Evolutionary conservation across 1,140 invertebrate species (phyloP), one percentile per base, ranked within the genome.

Genomic region (Brachionus manjavacas): DNA sequence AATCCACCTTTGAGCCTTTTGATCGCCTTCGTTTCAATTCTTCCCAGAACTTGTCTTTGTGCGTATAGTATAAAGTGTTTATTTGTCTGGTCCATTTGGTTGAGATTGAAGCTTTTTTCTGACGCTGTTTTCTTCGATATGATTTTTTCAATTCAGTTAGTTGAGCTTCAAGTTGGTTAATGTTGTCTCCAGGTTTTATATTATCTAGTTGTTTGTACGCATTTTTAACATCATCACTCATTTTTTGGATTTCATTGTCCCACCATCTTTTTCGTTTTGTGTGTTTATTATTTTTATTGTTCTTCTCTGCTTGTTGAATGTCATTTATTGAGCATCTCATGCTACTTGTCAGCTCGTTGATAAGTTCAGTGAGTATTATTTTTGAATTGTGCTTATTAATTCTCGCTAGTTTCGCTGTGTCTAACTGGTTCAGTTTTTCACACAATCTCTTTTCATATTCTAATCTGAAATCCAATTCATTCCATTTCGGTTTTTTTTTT

Each of bases 31-130:
- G n/a, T 76, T 43, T 76, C 41, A 76, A 46, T 46, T 76, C 72
- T 76, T 76, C 25, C 39, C 72, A 76, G 28, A 76, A 76, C 43
- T 46, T 76, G 16, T 76, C 41, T 76, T 43, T 72, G 41, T 46
- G 41, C 16, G 39, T 76, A 20, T 76, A 20, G 28, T 46, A 49
- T 20, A 76, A 28, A 46, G 20, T 76, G 25, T 76, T 35, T 31
- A 76, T 76, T 46, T 28, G 39, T 72, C 68, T 72, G n/a, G 49
- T 55, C 49, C 12, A 55, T 55, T 55, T 55, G 49, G 49, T 55
- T 55, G 49, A 55, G 49, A 55, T 55, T 55, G 49, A 55, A 55
- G 49, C 49, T 55, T 55, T 55, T 55, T 55, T 55, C 49, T 55
- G 49, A n/a, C 49, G 49, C 49, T 55, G 49, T 55, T 55, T 55